Evolutionary conservation across 2,888 invertebrate genomes (phyloP).

Genomic region (Dinocampus coccinellae): DNA sequence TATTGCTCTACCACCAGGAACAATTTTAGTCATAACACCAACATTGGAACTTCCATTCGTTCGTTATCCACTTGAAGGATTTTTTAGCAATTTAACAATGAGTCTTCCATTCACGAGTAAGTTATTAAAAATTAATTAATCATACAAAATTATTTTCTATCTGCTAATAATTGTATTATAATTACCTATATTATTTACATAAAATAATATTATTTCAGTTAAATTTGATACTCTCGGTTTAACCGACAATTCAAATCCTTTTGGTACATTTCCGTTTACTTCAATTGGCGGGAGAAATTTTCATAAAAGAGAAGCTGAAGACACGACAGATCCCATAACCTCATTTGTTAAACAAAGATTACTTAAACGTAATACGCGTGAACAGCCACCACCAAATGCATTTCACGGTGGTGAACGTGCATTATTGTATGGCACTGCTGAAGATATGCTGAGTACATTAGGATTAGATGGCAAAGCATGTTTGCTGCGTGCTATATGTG

Average conservation of each 20-base stretch:
- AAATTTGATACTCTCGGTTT: conserved; percentile 87
- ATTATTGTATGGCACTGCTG: conserved; percentile 81
- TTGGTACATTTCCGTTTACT: conserved; percentile 78
- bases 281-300: conserved; percentile 82
- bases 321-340: conserved; percentile 80
- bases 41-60: conserved; percentile 87
- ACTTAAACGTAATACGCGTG: conserved; percentile 67
- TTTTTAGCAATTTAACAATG: conserved; percentile 86
- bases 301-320: conserved; percentile 78
- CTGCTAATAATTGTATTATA: not conserved
- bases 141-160: conserved; percentile 56
- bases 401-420: conserved; percentile 89
- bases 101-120: conserved; percentile 88
- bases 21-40: conserved; percentile 83
- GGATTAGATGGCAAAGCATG: conserved; percentile 88
- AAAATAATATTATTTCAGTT: conserved; percentile 73
- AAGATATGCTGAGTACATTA: conserved; percentile 84
- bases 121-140: conserved; percentile 53
- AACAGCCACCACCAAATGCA: conserved; percentile 70
- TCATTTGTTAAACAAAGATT: conserved; percentile 78
- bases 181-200: not conserved
- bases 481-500: conserved; percentile 85
- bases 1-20: conserved; percentile 86
- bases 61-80: conserved; percentile 87
- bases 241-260: conserved; percentile 91